Conservation (phyloP, 2,888 invertebrate genomes). For the Dryococelus australis region DNA sequence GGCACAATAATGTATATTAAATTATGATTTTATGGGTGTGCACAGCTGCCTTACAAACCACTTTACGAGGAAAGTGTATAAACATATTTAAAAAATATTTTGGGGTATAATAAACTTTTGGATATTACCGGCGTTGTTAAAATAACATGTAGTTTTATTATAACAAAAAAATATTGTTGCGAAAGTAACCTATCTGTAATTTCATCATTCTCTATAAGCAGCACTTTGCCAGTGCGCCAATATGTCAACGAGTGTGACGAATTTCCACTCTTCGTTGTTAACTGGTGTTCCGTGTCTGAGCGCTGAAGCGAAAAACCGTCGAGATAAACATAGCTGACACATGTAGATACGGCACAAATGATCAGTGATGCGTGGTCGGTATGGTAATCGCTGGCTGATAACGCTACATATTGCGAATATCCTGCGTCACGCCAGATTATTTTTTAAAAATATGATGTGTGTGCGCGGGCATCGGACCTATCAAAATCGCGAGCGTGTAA, state of each 20-base stretch:
- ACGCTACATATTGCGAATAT: background rate
- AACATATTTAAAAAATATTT: too few relatives aligned
- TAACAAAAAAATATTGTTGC: too few relatives aligned
- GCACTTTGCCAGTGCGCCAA: too few relatives aligned
- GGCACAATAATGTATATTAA: too few relatives aligned
- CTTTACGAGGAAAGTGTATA: too few relatives aligned
- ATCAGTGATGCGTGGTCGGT: background rate
- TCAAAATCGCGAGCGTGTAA: background rate
- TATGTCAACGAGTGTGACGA: background rate
- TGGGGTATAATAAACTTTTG: too few relatives aligned
- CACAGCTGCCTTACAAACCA: too few relatives aligned
- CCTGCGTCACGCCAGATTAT: background rate
- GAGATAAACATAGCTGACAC: background rate
- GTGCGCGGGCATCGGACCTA: background rate
- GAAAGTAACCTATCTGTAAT: too few relatives aligned
- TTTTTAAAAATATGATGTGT: background rate
- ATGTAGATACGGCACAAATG: background rate
- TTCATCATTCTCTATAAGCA: too few relatives aligned
- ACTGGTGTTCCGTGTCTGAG: background rate
- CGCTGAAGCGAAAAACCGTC: background rate
- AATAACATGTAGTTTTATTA: too few relatives aligned
- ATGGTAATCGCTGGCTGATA: background rate
- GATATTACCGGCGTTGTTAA: too few relatives aligned
- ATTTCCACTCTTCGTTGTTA: background rate
- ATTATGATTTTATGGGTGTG: too few relatives aligned